Evolutionary conservation across 2,888 invertebrate species (phyloP).

Genomic region (Cecidostiba fungosa): DNA sequence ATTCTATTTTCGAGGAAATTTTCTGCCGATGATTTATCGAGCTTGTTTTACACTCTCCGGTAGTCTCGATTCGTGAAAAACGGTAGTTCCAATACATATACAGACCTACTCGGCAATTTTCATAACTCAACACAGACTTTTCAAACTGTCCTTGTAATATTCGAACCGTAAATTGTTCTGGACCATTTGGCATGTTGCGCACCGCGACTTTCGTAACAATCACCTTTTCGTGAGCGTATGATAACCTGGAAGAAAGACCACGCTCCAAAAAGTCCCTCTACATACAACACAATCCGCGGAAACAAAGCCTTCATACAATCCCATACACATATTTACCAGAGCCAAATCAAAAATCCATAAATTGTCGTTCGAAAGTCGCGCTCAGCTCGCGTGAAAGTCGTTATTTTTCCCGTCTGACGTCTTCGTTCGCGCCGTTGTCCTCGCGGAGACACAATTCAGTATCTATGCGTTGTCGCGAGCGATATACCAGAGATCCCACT

Average conservation of each 20-base stretch:
- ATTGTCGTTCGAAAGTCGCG: conserved; percentile 38
- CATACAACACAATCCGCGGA: neutral
- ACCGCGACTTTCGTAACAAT: neutral
- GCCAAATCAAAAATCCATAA: conserved; percentile 10
- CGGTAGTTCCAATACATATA: neutral
- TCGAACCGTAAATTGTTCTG: conserved; percentile 13
- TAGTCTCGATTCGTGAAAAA: neutral
- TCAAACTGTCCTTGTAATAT: neutral
- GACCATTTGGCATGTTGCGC: neutral
- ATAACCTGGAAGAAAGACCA: neutral
- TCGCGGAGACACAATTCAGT: conserved; percentile 26
- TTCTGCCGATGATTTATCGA: neutral
- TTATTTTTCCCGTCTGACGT: conserved; percentile 10
- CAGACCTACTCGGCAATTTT: neutral
- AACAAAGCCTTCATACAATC: neutral
- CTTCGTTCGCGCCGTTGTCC: too few species aligned
- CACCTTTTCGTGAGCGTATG: neutral
- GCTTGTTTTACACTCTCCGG: neutral
- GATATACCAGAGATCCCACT: conserved; percentile 28
- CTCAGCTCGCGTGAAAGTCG: conserved; percentile 40
- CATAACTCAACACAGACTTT: neutral
- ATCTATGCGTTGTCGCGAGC: neutral
- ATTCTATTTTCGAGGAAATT: neutral
- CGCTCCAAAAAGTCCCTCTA: neutral
- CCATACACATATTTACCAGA: neutral